A percentile compares a stretch with the other conserved stretches of the same genome.
These are phyloP conservation scores for Mormyrus iriodes DNA, from an alignment of 2,113 vertebrate genomes.

Conservation along the genomic window DNA sequence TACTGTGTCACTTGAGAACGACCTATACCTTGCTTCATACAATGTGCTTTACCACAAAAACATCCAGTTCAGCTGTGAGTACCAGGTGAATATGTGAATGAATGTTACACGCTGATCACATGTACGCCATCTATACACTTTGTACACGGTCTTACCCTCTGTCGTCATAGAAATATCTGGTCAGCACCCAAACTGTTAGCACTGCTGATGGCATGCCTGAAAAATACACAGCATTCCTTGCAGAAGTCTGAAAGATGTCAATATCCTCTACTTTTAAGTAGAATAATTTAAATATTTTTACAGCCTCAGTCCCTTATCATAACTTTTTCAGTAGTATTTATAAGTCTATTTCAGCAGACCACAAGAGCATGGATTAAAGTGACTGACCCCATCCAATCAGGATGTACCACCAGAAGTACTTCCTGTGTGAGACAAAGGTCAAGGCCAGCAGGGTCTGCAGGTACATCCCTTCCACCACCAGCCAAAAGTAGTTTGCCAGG, in stretches of 20 bases:
- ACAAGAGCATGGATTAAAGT: background rate
- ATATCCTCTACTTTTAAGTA: background rate
- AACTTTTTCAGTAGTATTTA: background rate
- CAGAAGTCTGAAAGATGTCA: background rate
- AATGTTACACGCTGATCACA: background rate
- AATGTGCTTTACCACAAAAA: background rate
- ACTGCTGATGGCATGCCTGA: conserved; percentile 58
- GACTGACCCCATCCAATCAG: conserved; percentile 79
- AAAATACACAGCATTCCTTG: conserved; percentile 11
- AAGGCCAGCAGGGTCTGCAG: conserved; percentile 78
- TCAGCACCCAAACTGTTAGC: conserved; percentile 60
- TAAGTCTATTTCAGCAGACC: background rate
- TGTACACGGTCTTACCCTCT: conserved; percentile 46
- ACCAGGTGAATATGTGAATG: background rate
- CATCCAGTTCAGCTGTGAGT: background rate
- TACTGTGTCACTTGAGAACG: background rate
- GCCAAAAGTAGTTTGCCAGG: conserved; percentile 81
- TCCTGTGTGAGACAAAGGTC: conserved; percentile 74
- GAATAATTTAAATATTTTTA: background rate
- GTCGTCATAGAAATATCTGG: conserved; percentile 59
- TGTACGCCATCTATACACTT: background rate
- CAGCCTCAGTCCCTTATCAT: background rate
- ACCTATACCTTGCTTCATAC: background rate
- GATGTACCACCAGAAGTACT: conserved; percentile 82
- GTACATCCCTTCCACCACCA: conserved; percentile 83